Base-by-base conservation (phyloP, 1,140 invertebrate species). In the Eciton burchellii region DNA sequence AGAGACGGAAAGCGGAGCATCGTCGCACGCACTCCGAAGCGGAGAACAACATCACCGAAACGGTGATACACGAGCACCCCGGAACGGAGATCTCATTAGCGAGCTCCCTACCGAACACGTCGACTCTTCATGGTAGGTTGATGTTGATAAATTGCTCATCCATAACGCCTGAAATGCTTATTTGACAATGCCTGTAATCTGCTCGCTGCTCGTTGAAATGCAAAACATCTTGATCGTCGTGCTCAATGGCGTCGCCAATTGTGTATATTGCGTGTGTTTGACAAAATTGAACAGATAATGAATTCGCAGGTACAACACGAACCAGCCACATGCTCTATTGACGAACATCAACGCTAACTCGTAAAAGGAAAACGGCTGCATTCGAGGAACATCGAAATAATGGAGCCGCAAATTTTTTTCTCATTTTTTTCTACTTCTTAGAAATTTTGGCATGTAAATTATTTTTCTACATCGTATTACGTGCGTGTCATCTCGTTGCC, bases 31-130 rank as follows among this genome's bases (percentile, higher is more conserved):
- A 86, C 63, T 91, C 90, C 56, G 91, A 91, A 11, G 89, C 88
- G 21, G 89, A 91, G 47, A 90, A 91, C 85, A 90, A 91, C 60
- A 89, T 92, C 45, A 91, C 89, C 12, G 90, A 92, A 45, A 92
- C 91, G 4, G 89, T 92, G 71, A 92, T 92, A 59, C 89, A 92
- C 29, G 91, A 92, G 43, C 90, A 88, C 35, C 89, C 91, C 0
- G 71, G 77, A 12, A 85, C 76, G 29, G 84, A 89, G 56, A 62
- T 88, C 29, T 66, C 59, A 49, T 63, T 84, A 49, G 65, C 62
- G 0, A 56, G 86, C 21, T 85, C 88, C 41, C 60, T 83, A 14
- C 83, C 84, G 6, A 89, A 85, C 43, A 81, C 84, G 21, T 79
- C 88, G 29, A 84, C 81, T 12, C 71, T 90, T 45, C 85, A 85